Evolutionary conservation across 35 echinoderm and acorn worm genomes (phyloP).

Genomic region (Apostichopus californicus): DNA sequence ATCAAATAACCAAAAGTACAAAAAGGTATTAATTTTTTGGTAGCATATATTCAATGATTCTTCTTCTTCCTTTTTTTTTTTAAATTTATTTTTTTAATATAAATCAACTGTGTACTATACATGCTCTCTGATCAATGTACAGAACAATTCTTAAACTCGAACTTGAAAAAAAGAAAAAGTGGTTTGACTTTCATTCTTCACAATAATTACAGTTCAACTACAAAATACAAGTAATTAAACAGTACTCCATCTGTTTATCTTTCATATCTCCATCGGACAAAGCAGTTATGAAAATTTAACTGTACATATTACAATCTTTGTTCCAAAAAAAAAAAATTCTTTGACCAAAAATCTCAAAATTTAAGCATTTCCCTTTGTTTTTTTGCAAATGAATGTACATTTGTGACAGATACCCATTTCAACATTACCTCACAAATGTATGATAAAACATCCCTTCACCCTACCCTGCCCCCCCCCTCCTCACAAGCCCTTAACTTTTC

Average conservation of each 20-base stretch:
- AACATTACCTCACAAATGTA: too few relatives aligned
- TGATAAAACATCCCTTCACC: too few relatives aligned
- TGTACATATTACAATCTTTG: too few relatives aligned
- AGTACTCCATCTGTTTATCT: too few relatives aligned
- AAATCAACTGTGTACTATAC: constrained; percentile 44
- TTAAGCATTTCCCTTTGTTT: too few relatives aligned
- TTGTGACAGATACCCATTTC: too few relatives aligned
- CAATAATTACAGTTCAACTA: constrained; percentile 31
- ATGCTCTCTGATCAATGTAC: constrained; percentile 22
- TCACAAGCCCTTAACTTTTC: too few relatives aligned
- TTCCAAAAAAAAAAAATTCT: neutral
- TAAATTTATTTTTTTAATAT: neutral
- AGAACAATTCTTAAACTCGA: constrained; percentile 4
- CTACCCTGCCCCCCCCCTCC: too few relatives aligned
- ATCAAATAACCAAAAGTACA: neutral
- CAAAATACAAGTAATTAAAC: neutral
- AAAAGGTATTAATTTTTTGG: neutral
- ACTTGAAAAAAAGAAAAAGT: constrained; percentile 6
- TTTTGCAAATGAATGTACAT: too few relatives aligned
- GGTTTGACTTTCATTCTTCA: neutral
- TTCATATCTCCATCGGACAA: too few relatives aligned
- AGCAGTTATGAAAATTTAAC: too few relatives aligned
- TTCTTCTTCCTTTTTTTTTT: neutral
- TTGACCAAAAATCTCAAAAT: too few relatives aligned
- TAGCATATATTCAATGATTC: constrained; percentile 38